These are phyloP conservation scores for Denticeps clupeoides DNA, from an alignment of 2,797 vertebrate species.

Conservation along the genomic window DNA sequence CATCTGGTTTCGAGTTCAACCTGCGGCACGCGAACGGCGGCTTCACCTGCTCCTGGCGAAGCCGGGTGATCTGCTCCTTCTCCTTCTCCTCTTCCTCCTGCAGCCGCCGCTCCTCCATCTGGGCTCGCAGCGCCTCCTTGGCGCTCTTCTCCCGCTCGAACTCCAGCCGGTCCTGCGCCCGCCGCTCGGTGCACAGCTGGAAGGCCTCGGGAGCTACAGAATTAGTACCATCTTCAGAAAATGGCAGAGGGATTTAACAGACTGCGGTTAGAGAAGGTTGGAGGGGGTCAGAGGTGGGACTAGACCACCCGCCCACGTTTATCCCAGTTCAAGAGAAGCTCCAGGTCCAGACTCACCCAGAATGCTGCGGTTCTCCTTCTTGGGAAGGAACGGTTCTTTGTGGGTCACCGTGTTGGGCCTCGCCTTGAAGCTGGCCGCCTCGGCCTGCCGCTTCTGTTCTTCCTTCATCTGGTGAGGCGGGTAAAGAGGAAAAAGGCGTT, in stretches of 20 bases:
- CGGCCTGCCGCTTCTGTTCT: conserved; percentile 71
- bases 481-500: accelerated
- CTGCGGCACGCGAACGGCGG: no score
- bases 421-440: conserved; percentile 73
- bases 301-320: no score
- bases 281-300: background rate
- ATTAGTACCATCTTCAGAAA: no score
- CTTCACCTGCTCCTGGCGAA: conserved; percentile 63
- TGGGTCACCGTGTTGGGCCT: conserved; percentile 65
- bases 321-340: background rate
- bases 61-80: conserved; percentile 59
- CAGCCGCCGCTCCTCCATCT: background rate
- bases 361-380: conserved; percentile 57
- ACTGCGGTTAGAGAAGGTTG: no score
- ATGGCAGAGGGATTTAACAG: no score
- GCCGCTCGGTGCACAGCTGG: no score
- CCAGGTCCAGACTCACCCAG: conserved; percentile 52
- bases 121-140: background rate
- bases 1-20: no score
- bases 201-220: no score
- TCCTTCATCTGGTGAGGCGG: conserved; percentile 63
- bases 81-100: conserved; percentile 49
- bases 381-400: conserved; percentile 85
- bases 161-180: no score
- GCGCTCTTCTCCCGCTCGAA: background rate